These are phyloP conservation scores for Zeus faber DNA, from an alignment of 2,113 vertebrate genomes.

Conservation along the genomic window DNA sequence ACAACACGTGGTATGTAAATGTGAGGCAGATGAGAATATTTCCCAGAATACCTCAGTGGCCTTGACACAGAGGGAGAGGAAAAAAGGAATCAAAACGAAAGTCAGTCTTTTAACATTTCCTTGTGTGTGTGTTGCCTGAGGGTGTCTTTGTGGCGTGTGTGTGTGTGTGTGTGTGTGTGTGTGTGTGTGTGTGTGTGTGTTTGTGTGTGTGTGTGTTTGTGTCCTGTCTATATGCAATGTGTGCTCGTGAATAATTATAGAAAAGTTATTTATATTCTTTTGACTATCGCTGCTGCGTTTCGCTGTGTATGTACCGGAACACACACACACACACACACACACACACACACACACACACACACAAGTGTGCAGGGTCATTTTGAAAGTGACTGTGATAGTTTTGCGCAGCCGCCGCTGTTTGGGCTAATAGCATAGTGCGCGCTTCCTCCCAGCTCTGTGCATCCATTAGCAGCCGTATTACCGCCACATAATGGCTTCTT, in stretches of 20 bases:
- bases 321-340: not conserved
- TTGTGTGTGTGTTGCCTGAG: constrained; percentile 5
- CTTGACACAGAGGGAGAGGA: too few species aligned
- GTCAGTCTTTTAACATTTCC: constrained; percentile 5
- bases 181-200: constrained; percentile 4
- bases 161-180: too few species aligned
- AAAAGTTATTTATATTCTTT: too few species aligned
- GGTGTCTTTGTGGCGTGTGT: too few species aligned
- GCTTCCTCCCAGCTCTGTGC: constrained; percentile 64
- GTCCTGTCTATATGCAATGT: constrained; percentile 1
- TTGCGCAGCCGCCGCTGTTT: constrained; percentile 47
- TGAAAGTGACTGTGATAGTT: constrained; percentile 59
- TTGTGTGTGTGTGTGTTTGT: too few species aligned
- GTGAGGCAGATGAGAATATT: too few species aligned
- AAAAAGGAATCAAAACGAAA: too few species aligned
- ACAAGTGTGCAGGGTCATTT: constrained; percentile 44
- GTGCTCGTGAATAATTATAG: constrained; percentile 4
- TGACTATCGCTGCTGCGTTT: constrained; percentile 16
- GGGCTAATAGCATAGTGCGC: constrained; percentile 63
- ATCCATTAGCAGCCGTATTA: constrained; percentile 75
- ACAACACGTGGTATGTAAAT: too few species aligned
- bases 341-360: constrained; percentile 11
- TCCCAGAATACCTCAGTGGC: too few species aligned
- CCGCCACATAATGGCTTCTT: constrained; percentile 76
- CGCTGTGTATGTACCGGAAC: not conserved